Percentiles rank a stretch among this genome's conserved stretches.
Conservation (phyloP, 2,888 invertebrate genomes). For the Hypselothyrea guttata region DNA sequence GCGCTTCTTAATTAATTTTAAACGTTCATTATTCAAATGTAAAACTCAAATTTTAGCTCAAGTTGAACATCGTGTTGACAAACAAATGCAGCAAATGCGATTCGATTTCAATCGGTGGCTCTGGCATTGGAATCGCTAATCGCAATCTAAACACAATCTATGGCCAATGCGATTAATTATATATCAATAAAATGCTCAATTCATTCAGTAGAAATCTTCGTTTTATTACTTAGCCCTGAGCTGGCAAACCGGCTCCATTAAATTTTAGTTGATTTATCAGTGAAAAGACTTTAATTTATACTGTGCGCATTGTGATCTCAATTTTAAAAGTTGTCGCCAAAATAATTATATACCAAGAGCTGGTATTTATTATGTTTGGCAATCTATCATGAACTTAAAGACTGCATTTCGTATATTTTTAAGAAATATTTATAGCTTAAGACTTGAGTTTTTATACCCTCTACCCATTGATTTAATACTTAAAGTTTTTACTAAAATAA, state of each 20-base stretch:
- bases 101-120: constrained; percentile 13
- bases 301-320: too few species aligned
- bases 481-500: too few species aligned
- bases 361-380: too few species aligned
- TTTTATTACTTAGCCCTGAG: constrained; percentile 7
- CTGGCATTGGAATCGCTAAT: constrained; percentile 39
- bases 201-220: constrained; percentile 7
- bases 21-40: constrained; percentile 30
- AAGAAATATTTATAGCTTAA: too few species aligned
- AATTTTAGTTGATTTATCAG: too few species aligned
- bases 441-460: too few species aligned
- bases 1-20: constrained; percentile 59
- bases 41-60: constrained; percentile 32
- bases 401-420: too few species aligned
- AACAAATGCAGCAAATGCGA: constrained; percentile 1
- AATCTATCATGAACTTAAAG: too few species aligned
- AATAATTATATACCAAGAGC: too few species aligned
- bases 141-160: constrained; percentile 15
- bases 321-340: too few species aligned
- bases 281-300: too few species aligned
- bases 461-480: too few species aligned
- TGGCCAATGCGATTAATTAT: constrained; percentile 3
- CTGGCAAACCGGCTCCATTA: constrained; percentile 4
- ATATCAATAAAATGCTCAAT: constrained; percentile 12
- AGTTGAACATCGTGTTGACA: constrained; percentile 32